Evolutionary conservation across 2,113 vertebrate genomes (phyloP), one percentile per base, ranked within the genome.

Genomic region (Aspidoscelis tigris): DNA sequence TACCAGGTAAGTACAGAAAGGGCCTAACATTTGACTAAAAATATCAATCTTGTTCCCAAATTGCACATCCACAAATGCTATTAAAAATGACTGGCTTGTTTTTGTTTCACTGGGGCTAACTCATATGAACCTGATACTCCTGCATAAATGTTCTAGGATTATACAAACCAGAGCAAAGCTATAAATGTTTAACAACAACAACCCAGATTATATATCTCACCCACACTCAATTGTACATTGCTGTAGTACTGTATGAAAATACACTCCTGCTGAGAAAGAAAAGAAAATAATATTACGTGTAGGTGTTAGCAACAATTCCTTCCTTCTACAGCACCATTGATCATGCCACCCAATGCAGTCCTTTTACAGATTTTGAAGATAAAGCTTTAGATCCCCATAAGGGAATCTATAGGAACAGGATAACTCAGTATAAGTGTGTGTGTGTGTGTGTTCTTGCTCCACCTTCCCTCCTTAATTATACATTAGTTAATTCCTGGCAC

Each of bases 61-160:
- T 5, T 21, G 20, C 55, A 7, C 3, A 33, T 2, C 75, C 1
- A 9, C 4, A 58, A 24, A 41, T 65, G 24, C 65, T 47, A 11
- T 33, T 80, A 26, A 26, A 69, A 9, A 39, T 70, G 66, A 41
- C 18, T 71, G 47, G 18, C 24, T 26, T 33, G 26, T 55, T 66
- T 50, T 50, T 50, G 8, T 50, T 71, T 55, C 39, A 85, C 39
- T 39, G 61, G 20, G 16, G 75, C 3, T 58, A 64, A 47, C 24
- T 50, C 43, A 74, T 58, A 14, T 76, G 71, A 61, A 24, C 47
- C 53, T 43, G 11, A 53, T 7, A 2, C 0, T 26, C 0, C 84
- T 68, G 61, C 44, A 71, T 76, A 88, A 24, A 70, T 33, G 22
- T 43, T 86, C 82, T 44, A 55, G 71, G 16, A 71, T 33, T 80